phyloP scores from a whole-genome alignment of 2,113 vertebrate genomes.

The Anthoscopus minutus region DNA sequence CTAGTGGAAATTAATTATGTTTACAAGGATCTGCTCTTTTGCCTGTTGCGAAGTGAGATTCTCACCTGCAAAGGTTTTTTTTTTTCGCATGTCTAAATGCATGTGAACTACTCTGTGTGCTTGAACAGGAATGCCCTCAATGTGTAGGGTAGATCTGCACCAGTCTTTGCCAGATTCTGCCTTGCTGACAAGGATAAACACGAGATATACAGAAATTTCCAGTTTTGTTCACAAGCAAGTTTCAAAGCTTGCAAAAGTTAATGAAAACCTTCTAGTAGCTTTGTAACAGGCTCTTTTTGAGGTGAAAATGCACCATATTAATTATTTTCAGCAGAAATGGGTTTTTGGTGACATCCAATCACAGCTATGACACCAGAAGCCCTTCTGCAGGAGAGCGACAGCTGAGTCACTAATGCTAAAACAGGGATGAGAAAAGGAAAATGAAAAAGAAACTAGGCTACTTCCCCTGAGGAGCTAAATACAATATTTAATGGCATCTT shows the following conservation, averaged over 20 bases:
- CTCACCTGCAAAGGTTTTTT: neutral
- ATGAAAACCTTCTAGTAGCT: neutral
- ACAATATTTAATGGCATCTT: constrained; percentile 49
- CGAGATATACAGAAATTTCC: neutral
- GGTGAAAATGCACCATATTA: neutral
- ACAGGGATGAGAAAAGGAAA: constrained; percentile 25
- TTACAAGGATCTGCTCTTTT: neutral
- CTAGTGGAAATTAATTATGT: neutral
- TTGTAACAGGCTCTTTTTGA: neutral
- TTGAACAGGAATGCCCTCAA: neutral
- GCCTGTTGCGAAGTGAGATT: neutral
- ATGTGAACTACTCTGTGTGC: neutral
- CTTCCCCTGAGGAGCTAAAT: constrained; percentile 45
- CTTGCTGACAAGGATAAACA: neutral
- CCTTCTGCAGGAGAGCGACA: neutral
- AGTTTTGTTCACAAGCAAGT: neutral
- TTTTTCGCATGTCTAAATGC: neutral
- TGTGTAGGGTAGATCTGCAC: neutral
- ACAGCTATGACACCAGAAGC: neutral
- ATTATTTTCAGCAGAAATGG: constrained; percentile 46
- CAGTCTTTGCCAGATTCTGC: neutral
- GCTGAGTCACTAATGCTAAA: constrained; percentile 38
- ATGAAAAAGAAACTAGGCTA: constrained; percentile 36
- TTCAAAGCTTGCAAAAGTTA: neutral
- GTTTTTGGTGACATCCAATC: constrained; percentile 10